Base-by-base conservation (phyloP, 2,888 invertebrate species). In the Deilephila elpenor region DNA sequence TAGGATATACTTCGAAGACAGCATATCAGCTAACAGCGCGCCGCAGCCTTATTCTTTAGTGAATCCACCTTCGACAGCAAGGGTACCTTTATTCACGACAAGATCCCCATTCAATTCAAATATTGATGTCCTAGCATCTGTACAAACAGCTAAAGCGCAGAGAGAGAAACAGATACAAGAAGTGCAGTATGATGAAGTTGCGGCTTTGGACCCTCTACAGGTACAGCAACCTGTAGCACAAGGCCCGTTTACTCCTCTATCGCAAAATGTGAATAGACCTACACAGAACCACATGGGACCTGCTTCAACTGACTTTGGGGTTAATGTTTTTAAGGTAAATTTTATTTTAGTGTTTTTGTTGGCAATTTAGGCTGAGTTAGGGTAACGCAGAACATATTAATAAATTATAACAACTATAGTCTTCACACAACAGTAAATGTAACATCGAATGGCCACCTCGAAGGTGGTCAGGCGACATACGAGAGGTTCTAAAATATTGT, bases 301-400 rank as follows among this genome's bases (percentile, higher is more conserved):
- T 53, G 37, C 88, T 29, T 80, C 92, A 19, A 85, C 89, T 0
- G 84, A 86, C 62, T 89, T 92, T 74, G 91, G 89, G 25, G 75
- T 92, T 20, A 83, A 83, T 76, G 80, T 92, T 71, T 80, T 92
- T 74, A 89, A 88, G 88, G 92, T 92, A 83, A 83, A 77, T 4
- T 7, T 6, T n/a, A 20, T n/a, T 44, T 17, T 56, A 5, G 1
- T 60, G 34, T 37, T 61, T 11, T 29, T 20, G n/a, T 61, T 29
- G 4, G 29, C 17, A 5, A 20, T 29, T 61, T 32, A 61, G 14
- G 11, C 11, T 44, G 11, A 44, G 4, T 11, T 11, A 44, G 11
- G 44, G 11, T 44, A 44, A 37, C 7, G 7, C 37, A 37, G 8
- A 37, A 37, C 37, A 37, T 8, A 37, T 37, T 37, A 6, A 37